These are phyloP conservation scores for Amphipoea oculea DNA, from an alignment of 2,888 invertebrate species.

Conservation along the genomic window DNA sequence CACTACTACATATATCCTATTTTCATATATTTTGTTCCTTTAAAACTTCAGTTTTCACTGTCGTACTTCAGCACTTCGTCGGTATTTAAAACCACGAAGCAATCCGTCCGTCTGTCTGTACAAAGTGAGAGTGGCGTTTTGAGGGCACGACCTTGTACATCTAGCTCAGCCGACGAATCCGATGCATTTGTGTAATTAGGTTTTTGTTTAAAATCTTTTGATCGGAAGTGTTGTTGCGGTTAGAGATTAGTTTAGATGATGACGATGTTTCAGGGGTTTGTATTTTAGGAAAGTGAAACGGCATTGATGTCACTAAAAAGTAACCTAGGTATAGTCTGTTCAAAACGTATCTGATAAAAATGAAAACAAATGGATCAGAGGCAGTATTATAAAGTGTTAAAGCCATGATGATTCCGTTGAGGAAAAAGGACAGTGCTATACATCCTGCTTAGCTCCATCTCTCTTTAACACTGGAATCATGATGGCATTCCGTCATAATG, in stretches of 20 bases:
- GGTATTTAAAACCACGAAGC: constrained; percentile 46
- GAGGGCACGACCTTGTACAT: constrained; percentile 64
- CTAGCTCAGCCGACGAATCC: constrained; percentile 46
- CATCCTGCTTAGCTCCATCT: no score
- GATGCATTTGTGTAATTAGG: constrained; percentile 57
- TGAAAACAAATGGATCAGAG: not conserved
- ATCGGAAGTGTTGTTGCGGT: constrained; percentile 43
- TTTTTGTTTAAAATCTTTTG: constrained; percentile 46
- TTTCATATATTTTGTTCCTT: not conserved
- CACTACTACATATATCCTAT: not conserved
- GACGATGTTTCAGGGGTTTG: not conserved
- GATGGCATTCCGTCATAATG: no score
- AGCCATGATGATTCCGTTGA: no score
- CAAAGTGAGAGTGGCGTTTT: constrained; percentile 65
- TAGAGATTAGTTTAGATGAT: constrained; percentile 6
- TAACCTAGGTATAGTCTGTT: not conserved
- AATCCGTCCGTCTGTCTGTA: constrained; percentile 48
- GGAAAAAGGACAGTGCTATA: no score
- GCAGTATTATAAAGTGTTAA: no score
- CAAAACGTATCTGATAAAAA: not conserved
- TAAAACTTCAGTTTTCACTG: not conserved
- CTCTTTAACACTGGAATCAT: no score
- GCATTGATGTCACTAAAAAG: not conserved
- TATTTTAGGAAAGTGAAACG: not conserved
- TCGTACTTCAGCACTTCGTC: constrained; percentile 1